These are phyloP conservation scores for Acronicta aceris DNA, from an alignment of 2,888 invertebrate species.

Conservation along the genomic window DNA sequence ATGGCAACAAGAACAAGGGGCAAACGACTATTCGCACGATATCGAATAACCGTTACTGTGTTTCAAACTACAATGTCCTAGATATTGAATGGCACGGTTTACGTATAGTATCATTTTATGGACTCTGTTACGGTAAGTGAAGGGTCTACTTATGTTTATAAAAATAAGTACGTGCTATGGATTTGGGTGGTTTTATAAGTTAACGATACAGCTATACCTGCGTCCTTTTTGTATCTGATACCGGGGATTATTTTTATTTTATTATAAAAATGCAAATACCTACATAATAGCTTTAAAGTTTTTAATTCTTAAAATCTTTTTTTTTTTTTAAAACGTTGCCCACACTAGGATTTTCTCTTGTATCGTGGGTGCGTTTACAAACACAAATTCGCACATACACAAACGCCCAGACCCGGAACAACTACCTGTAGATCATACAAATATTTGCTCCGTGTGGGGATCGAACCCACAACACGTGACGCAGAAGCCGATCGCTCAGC, in stretches of 20 bases:
- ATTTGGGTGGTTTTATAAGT: constrained; percentile 28
- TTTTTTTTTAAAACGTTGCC: too few species aligned
- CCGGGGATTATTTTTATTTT: constrained; percentile 32
- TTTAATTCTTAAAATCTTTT: too few species aligned
- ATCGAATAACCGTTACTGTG: constrained; percentile 58
- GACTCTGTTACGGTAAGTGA: constrained; percentile 45
- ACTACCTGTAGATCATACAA: too few species aligned
- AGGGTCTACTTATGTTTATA: constrained; percentile 38
- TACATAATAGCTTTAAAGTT: too few species aligned
- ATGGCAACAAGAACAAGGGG: constrained; percentile 33
- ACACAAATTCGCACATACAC: too few species aligned
- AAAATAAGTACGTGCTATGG: constrained; percentile 45
- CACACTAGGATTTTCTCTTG: too few species aligned
- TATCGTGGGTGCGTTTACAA: too few species aligned
- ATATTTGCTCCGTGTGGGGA: too few species aligned
- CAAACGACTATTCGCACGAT: constrained; percentile 52
- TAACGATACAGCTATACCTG: constrained; percentile 16
- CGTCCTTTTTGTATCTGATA: constrained; percentile 25
- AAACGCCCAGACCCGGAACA: too few species aligned
- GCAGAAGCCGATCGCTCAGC: too few species aligned
- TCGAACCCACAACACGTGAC: too few species aligned
- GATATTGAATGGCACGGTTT: constrained; percentile 55
- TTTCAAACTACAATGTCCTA: constrained; percentile 51
- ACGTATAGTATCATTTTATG: constrained; percentile 50
- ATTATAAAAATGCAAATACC: too few species aligned